Percentiles rank a stretch among this genome's conserved stretches.
Evolutionary conservation across 2,797 vertebrate species (phyloP).

Genomic region (Crypturellus tataupa): DNA sequence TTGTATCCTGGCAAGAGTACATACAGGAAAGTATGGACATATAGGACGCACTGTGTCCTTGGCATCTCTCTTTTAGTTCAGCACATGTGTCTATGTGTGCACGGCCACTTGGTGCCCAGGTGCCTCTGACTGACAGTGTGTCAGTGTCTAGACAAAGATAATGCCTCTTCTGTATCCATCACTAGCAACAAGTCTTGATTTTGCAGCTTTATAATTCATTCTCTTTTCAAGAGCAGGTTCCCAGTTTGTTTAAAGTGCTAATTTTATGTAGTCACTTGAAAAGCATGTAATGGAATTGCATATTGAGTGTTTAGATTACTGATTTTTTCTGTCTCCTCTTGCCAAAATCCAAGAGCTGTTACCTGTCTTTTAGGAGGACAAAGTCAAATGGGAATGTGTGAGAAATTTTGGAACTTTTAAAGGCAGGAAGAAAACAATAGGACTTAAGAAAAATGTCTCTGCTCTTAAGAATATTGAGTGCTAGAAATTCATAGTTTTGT

Average conservation of each 20-base stretch:
- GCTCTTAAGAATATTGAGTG: not conserved
- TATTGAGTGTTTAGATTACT: not conserved
- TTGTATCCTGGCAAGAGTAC: not conserved
- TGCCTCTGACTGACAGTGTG: fast-evolving
- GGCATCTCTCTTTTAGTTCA: not conserved
- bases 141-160: not conserved
- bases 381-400: not conserved
- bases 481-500: not conserved
- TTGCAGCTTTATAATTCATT: not conserved
- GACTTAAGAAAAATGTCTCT: not conserved
- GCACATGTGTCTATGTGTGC: fast-evolving
- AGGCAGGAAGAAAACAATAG: not conserved
- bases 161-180: not conserved
- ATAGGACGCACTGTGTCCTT: not conserved
- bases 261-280: not conserved
- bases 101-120: fast-evolving
- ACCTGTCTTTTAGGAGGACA: not conserved
- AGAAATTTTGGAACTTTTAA: not conserved
- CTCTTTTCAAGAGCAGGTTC: not conserved
- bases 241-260: not conserved
- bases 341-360: not conserved
- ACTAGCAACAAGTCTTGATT: not conserved
- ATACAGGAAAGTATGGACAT: not conserved
- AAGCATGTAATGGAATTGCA: not conserved
- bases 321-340: not conserved